Evolutionary conservation across 2,113 vertebrate genomes (phyloP).

Genomic region (Poecile atricapillus): DNA sequence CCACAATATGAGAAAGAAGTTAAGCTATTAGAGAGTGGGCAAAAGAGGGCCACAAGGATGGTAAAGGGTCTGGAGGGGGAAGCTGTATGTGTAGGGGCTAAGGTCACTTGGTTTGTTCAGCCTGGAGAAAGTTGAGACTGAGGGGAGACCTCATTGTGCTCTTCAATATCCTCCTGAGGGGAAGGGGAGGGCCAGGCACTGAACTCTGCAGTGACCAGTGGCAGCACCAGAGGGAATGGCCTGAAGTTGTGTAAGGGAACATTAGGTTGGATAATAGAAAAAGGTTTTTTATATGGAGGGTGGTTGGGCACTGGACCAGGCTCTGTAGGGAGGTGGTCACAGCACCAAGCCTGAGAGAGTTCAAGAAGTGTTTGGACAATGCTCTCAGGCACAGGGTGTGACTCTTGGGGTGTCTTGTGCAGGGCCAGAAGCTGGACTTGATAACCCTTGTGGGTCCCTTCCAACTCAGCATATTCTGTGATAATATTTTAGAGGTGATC

Average conservation of each 20-base stretch:
- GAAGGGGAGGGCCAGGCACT: neutral
- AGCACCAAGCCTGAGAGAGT: fast-evolving
- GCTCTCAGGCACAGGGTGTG: neutral
- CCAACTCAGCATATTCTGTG: neutral
- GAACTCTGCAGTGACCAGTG: neutral
- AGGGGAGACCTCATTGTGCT: neutral
- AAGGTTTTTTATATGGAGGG: neutral
- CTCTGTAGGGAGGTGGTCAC: fast-evolving
- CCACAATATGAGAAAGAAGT: neutral
- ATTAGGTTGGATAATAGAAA: neutral
- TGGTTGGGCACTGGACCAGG: neutral
- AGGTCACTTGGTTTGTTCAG: neutral
- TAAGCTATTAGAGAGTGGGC: neutral
- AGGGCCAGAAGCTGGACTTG: neutral
- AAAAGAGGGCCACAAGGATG: neutral
- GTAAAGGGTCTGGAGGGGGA: neutral
- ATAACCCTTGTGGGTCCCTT: neutral
- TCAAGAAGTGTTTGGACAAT: neutral
- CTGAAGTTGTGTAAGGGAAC: neutral
- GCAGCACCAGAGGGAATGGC: neutral
- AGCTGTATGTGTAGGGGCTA: neutral
- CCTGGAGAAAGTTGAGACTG: neutral
- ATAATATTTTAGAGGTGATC: neutral
- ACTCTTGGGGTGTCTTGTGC: neutral
- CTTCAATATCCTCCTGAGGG: neutral